Evolutionary conservation across 2,113 vertebrate genomes (phyloP).

Genomic region (Epinephelus fuscoguttatus): DNA sequence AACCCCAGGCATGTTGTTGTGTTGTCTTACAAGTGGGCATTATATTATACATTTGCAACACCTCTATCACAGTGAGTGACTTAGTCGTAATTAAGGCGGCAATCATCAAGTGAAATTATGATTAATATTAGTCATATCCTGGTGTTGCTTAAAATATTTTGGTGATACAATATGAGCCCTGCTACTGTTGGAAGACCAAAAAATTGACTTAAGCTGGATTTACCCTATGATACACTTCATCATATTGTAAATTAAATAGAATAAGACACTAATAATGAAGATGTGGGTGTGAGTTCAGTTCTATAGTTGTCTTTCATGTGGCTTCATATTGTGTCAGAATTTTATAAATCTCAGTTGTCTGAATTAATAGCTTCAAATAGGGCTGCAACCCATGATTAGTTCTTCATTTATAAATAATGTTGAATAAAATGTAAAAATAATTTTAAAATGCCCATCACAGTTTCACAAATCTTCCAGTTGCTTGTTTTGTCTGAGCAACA

Average conservation of each 20-base stretch:
- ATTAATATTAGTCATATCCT: background rate
- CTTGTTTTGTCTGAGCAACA: background rate
- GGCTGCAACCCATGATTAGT: background rate
- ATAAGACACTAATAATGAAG: background rate
- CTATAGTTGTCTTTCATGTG: background rate
- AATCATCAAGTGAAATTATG: background rate
- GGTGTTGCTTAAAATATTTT: background rate
- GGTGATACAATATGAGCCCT: background rate
- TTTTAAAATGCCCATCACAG: background rate
- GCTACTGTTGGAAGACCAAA: background rate
- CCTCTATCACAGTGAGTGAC: conserved; percentile 22
- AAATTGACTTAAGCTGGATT: background rate
- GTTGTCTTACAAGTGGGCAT: background rate
- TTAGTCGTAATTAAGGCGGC: background rate
- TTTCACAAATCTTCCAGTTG: background rate
- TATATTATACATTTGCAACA: background rate
- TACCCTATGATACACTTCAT: background rate
- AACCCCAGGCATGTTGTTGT: background rate
- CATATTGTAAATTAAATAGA: background rate
- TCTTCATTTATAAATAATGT: background rate
- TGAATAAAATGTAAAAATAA: background rate
- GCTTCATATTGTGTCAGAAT: background rate
- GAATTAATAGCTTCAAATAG: background rate
- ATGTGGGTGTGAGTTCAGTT: background rate
- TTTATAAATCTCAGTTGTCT: background rate